phyloP scores from a whole-genome alignment of 2,113 vertebrate genomes.

The Ochotona curzoniae region DNA sequence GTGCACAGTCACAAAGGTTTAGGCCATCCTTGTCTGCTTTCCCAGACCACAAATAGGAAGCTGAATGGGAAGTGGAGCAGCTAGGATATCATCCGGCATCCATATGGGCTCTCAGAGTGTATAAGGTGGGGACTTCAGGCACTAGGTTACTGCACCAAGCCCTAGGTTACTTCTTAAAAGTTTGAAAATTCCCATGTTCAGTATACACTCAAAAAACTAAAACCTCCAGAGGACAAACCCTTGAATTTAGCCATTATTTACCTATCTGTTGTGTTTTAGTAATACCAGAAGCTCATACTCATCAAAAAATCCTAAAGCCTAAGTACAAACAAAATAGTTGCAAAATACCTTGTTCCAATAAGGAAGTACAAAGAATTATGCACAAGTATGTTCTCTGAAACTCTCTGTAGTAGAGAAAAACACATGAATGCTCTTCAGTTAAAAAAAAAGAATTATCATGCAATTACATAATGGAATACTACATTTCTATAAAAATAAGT shows the following conservation, averaged over 20 bases:
- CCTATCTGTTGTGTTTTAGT: background rate
- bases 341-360: background rate
- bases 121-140: too few relatives aligned
- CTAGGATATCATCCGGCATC: too few relatives aligned
- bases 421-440: background rate
- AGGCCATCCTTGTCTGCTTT: too few relatives aligned
- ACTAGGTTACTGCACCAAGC: too few relatives aligned
- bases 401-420: background rate
- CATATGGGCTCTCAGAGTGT: too few relatives aligned
- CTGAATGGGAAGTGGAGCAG: too few relatives aligned
- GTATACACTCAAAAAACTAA: background rate
- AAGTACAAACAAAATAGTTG: background rate
- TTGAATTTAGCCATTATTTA: background rate
- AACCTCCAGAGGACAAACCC: background rate
- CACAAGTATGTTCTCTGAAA: background rate
- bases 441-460: slow-evolving; percentile 15
- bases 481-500: slow-evolving; percentile 9
- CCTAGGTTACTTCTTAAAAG: background rate
- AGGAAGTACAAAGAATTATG: background rate
- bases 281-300: background rate
- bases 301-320: background rate
- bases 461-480: background rate
- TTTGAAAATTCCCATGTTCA: background rate
- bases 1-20: too few relatives aligned
- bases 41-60: too few relatives aligned